These are phyloP conservation scores for Rambutsinella grinnellia DNA, from an alignment of 2,888 invertebrate species.

Conservation along the genomic window DNA sequence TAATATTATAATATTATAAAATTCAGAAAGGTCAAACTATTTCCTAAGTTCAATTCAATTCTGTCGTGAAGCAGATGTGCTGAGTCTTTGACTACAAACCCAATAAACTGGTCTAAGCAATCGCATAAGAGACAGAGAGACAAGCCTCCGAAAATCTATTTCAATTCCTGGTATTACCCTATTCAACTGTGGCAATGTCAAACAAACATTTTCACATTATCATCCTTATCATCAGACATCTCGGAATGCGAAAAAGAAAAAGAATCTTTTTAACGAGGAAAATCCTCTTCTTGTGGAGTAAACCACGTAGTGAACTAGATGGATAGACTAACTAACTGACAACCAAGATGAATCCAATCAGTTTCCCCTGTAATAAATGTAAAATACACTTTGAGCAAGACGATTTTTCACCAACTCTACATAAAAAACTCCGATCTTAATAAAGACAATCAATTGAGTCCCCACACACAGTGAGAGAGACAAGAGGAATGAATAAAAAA, in stretches of 20 bases:
- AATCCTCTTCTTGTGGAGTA: neutral
- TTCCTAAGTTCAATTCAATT: too few species aligned
- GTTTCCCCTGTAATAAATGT: neutral
- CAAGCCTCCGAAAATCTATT: constrained; percentile 10
- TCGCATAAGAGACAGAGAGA: constrained; percentile 4
- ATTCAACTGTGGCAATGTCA: neutral
- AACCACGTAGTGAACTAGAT: neutral
- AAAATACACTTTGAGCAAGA: neutral
- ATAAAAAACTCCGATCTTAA: constrained; percentile 5
- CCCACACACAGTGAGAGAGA: constrained; percentile 8
- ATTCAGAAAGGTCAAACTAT: too few species aligned
- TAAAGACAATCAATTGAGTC: constrained; percentile 36
- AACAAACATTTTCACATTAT: constrained; percentile 1
- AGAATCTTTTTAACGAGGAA: constrained; percentile 1
- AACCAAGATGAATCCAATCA: constrained; percentile 38
- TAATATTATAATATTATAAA: too few species aligned
- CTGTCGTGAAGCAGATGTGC: too few species aligned
- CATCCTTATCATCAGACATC: constrained; percentile 1
- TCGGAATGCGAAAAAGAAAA: neutral
- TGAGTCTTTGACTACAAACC: too few species aligned
- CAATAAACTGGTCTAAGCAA: too few species aligned
- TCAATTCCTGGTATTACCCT: neutral
- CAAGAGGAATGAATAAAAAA: constrained; percentile 9
- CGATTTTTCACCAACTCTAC: neutral
- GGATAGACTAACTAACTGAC: constrained; percentile 25